Percentiles rank a stretch among this genome's conserved stretches.
These are phyloP conservation scores for Eutolmus rufibarbis DNA, from an alignment of 2,888 invertebrate species.

Conservation along the genomic window DNA sequence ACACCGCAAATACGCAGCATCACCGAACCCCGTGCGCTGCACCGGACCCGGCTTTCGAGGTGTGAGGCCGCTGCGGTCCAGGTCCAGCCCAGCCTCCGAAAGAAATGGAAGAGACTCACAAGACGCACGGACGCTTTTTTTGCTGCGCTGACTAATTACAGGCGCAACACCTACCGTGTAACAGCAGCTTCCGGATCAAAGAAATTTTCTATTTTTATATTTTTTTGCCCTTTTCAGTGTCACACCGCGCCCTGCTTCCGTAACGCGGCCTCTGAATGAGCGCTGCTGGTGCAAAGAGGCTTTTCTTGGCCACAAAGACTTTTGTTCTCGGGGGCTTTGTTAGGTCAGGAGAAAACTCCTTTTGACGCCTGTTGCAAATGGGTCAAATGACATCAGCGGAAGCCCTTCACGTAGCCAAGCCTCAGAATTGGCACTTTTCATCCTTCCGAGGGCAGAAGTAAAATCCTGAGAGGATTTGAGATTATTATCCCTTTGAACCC, in stretches of 20 bases:
- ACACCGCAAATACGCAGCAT: conserved; percentile 4
- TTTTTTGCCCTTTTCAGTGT: neutral
- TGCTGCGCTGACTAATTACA: conserved; percentile 32
- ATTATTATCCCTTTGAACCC: neutral
- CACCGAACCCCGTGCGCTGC: neutral
- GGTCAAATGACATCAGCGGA: neutral
- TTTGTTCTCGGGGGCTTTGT: neutral
- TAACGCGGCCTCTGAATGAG: neutral
- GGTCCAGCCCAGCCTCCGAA: neutral
- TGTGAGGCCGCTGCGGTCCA: neutral
- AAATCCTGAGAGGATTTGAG: neutral
- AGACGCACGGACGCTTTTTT: neutral
- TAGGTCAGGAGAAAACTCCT: neutral
- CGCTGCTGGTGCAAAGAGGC: neutral
- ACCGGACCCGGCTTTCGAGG: neutral
- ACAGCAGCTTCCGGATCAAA: conserved; percentile 37
- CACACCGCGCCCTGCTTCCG: neutral
- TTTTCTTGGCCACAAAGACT: neutral
- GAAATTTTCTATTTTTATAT: neutral
- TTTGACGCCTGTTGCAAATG: neutral
- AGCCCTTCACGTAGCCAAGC: neutral
- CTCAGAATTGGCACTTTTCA: conserved; percentile 16
- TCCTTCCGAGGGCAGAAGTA: neutral
- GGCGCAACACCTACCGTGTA: conserved; percentile 38
- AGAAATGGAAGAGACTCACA: neutral